A percentile compares a stretch with the other conserved stretches of the same genome.
Evolutionary conservation across 2,888 invertebrate genomes (phyloP).

Genomic region (Blera fallax): DNA sequence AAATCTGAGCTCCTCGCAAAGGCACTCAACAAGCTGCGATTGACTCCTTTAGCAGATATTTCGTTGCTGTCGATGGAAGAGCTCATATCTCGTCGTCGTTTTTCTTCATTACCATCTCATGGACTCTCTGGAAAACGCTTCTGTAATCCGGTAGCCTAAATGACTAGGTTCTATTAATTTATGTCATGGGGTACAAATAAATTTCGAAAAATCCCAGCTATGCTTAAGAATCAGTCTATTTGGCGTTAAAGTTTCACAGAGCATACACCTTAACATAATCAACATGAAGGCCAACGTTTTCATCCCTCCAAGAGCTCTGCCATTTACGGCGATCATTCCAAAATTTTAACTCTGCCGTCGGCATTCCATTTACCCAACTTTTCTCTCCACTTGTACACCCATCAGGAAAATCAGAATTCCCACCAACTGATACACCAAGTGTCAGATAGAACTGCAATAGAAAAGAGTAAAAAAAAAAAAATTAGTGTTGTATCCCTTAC

Average conservation of each 20-base stretch:
- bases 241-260: constrained; percentile 62
- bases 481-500: not conserved
- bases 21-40: too few relatives aligned
- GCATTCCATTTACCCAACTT: constrained; percentile 88
- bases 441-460: constrained; percentile 88
- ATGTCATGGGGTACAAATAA: too few relatives aligned
- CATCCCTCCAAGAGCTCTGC: constrained; percentile 86
- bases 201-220: too few relatives aligned
- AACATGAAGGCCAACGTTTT: constrained; percentile 78
- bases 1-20: too few relatives aligned
- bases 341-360: constrained; percentile 87
- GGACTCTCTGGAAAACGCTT: too few relatives aligned
- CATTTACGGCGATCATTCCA: constrained; percentile 86
- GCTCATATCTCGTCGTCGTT: too few relatives aligned
- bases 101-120: too few relatives aligned
- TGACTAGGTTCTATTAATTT: too few relatives aligned
- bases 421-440: constrained; percentile 90
- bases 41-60: too few relatives aligned
- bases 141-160: too few relatives aligned
- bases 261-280: constrained; percentile 80
- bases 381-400: constrained; percentile 81
- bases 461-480: constrained; percentile 49
- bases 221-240: not conserved
- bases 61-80: too few relatives aligned
- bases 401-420: constrained; percentile 88